Evolutionary conservation across 2,797 vertebrate genomes (phyloP).

Genomic region (Hephaestus fuliginosus): DNA sequence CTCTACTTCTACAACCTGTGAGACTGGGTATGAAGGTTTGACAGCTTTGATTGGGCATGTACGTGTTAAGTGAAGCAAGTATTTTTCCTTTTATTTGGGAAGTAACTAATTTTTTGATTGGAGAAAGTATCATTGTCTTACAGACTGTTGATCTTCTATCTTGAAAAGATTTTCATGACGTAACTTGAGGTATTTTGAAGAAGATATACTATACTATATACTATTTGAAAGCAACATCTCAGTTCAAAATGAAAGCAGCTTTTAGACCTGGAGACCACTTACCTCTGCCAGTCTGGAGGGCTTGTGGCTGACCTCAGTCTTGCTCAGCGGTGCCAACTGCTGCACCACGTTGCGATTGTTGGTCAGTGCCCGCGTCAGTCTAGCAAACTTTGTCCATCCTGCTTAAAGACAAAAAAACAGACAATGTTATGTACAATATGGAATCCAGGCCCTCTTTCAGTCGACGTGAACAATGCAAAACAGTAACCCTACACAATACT

Average conservation of each 20-base stretch:
- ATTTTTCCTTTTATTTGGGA: not conserved
- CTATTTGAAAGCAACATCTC: not conserved
- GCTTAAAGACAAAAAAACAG: constrained; percentile 27
- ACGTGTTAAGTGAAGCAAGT: too few relatives aligned
- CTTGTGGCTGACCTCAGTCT: constrained; percentile 95
- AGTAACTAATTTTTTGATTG: not conserved
- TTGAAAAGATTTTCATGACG: not conserved
- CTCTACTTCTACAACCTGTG: too few relatives aligned
- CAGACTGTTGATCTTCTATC: not conserved
- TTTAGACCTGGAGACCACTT: constrained; percentile 60
- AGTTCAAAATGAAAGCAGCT: not conserved
- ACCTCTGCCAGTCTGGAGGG: constrained; percentile 97
- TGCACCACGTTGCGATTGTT: constrained; percentile 95
- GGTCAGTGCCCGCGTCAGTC: constrained; percentile 94
- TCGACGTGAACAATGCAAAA: not conserved
- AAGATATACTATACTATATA: not conserved
- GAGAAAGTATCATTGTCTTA: not conserved
- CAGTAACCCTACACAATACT: not conserved
- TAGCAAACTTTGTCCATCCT: constrained; percentile 98
- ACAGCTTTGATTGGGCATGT: too few relatives aligned
- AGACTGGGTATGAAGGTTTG: too few relatives aligned
- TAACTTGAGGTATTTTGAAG: not conserved
- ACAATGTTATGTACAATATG: not conserved
- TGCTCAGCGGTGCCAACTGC: constrained; percentile 95
- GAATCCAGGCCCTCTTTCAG: too few relatives aligned